Evolutionary conservation across 2,888 invertebrate genomes (phyloP), one percentile per base, ranked within the genome.

Genomic region (Cremastinae sp.): DNA sequence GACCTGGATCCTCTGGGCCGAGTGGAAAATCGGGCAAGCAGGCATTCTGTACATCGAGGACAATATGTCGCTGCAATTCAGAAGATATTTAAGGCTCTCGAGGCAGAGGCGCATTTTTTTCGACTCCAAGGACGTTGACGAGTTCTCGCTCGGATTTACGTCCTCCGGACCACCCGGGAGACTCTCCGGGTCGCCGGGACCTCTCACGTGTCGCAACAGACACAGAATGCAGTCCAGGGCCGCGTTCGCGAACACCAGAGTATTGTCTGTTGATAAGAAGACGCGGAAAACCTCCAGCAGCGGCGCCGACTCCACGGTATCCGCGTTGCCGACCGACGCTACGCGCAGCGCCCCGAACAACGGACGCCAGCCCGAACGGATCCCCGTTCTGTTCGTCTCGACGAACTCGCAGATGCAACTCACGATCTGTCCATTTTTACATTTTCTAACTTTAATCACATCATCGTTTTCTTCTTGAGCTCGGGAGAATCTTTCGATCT

Each of bases 351-450:
- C 97, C 9, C 97, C 97, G 87, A 99, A 99, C 0, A 99, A 91
- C 0, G 98, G 97, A 65, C 98, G 92, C 98, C 98, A 99, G 0
- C 98, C 98, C 0, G 97, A 98, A 80, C 96, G 93, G 47, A 98
- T 97, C 91, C 98, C 97, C 75, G 95, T 95, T 82, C 97, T 93
- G 88, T 97, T 97, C 0, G 96, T 96, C 90, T 98, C 98, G 0
- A 99, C 98, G 84, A 98, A 96, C 90, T 98, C 98, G 89, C 98
- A 98, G 56, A 98, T 94, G 82, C 97, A 97, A 66, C 97, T 96
- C 51, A 98, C 96, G 83, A 99, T 97, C 95, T 97, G 91, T 16
- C 22, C 91, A 91, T 70, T 72, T 54, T 69, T 62, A 41, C 28
- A 28, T 28, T 28, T 28, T 28, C 2, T 3, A 5, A 28, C 28